A percentile compares a stretch with the other conserved stretches of the same genome.
These are phyloP conservation scores for Phymatocera aterrima DNA, from an alignment of 2,888 invertebrate species.

Conservation along the genomic window DNA sequence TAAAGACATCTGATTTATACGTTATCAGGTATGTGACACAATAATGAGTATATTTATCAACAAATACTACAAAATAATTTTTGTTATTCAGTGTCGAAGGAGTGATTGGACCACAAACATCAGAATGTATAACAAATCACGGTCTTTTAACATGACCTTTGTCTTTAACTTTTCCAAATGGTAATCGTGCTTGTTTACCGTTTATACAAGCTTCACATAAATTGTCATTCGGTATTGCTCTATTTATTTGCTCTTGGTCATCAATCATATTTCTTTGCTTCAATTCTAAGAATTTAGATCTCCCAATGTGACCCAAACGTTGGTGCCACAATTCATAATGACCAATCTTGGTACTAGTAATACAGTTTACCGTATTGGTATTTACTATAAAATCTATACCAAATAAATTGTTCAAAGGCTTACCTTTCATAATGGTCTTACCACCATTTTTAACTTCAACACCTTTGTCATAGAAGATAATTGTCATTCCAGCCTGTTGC, in stretches of 20 bases:
- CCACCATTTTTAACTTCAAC: too few relatives aligned
- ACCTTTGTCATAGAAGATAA: too few relatives aligned
- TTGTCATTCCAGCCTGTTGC: too few relatives aligned
- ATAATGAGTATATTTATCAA: constrained; percentile 16
- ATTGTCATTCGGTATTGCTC: constrained; percentile 51
- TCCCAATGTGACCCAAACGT: constrained; percentile 61
- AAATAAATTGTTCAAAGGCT: too few relatives aligned
- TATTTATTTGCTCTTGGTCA: constrained; percentile 48
- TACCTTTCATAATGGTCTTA: too few relatives aligned
- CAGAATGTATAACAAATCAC: constrained; percentile 62
- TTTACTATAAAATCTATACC: constrained; percentile 52
- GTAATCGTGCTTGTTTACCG: constrained; percentile 65
- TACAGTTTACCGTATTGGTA: constrained; percentile 5
- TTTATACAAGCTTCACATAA: constrained; percentile 67
- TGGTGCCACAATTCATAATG: constrained; percentile 61
- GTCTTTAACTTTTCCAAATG: constrained; percentile 56
- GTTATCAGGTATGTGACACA: constrained; percentile 1
- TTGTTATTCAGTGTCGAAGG: constrained; percentile 46
- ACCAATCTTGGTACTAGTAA: constrained; percentile 47
- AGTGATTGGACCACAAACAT: constrained; percentile 48
- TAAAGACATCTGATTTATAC: constrained; percentile 33
- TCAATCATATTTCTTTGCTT: constrained; percentile 51
- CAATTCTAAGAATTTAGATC: constrained; percentile 54
- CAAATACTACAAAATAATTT: constrained; percentile 46
- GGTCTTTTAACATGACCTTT: constrained; percentile 58